Evolutionary conservation across 2,797 vertebrate genomes (phyloP), one percentile per base, ranked within the genome.

Genomic region (Aphelocoma californica): DNA sequence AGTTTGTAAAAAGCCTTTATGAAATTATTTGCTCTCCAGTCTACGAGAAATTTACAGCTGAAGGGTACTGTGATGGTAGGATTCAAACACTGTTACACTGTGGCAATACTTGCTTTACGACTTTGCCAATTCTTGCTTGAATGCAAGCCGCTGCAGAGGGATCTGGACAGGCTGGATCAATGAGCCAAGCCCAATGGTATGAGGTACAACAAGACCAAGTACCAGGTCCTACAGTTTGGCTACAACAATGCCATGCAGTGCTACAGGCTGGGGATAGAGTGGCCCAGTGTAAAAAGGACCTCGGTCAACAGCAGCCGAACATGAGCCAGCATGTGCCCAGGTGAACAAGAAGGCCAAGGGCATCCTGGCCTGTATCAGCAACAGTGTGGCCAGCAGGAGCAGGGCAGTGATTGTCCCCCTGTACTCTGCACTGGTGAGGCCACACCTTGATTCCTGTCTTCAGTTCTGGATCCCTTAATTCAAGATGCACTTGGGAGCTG

Each of bases 361-460:
- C 23, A 50, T 25, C 42, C 6, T 50, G 28, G 4, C 2, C 32
- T 50, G 16, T 15, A 12, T 5, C 24, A 64, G 5, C 3, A 64
- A 14, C 4, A 5, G 2, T 26, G n/a, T 2, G 36, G 2, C 14
- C 57, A 70, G 24, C 17, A 51, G 44, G 32, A 26, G 0, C 7
- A 45, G 65, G 51, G 5, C 47, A 6, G 29, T 1, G 45, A 58
- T 6, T 6, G 1, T 51, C 5, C 15, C 7, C 4, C n/a, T 26
- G 10, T 26, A 31, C 38, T 40, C 9, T 3, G 70, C 21, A 12
- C 10, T 40, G 2, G 1, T 56, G 48, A 58, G 18, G 6, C 2
- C 17, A 21, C 36, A 31, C 2, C 18, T 71, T 15, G 3, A 23
- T 19, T 32, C 6, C 13, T 7, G 5, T 34, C 4, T 8, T 11